These are phyloP conservation scores for Stomatorhinus ivindoensis DNA, from an alignment of 2,113 vertebrate species.

Conservation along the genomic window DNA sequence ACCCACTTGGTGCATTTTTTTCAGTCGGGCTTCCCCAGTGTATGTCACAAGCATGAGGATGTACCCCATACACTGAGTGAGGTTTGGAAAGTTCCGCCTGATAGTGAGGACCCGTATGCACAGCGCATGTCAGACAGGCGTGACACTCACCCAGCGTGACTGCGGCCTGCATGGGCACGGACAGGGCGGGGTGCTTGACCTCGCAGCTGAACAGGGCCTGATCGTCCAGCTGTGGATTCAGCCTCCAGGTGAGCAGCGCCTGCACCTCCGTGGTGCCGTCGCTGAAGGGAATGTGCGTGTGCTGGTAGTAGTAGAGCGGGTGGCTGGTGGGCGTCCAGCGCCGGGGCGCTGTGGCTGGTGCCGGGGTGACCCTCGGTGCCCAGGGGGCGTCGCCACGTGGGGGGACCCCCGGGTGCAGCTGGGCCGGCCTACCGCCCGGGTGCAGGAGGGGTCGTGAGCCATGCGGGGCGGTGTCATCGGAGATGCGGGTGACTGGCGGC, in stretches of 20 bases:
- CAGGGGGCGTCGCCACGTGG: conserved; percentile 25
- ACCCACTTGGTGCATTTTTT: background rate
- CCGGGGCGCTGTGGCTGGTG: conserved; percentile 81
- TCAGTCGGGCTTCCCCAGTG: background rate
- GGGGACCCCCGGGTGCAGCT: conserved; percentile 38
- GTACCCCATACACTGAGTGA: background rate
- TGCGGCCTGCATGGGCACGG: conserved; percentile 92
- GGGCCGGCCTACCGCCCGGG: conserved; percentile 38
- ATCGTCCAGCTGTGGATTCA: conserved; percentile 87
- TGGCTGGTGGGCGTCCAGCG: conserved; percentile 79
- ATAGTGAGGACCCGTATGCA: background rate
- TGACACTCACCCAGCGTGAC: conserved; percentile 79
- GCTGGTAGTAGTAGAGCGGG: conserved; percentile 77
- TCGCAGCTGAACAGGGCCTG: conserved; percentile 92
- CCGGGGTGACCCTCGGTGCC: conserved; percentile 35
- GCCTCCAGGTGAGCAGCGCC: conserved; percentile 82
- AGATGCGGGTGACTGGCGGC: conserved; percentile 65
- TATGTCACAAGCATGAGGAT: background rate
- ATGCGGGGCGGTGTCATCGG: conserved; percentile 80
- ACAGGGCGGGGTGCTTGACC: conserved; percentile 87
- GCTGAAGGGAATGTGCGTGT: conserved; percentile 58
- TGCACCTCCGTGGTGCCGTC: conserved; percentile 82
- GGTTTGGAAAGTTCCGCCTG: background rate
- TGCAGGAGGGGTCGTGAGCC: conserved; percentile 64
- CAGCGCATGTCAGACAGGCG: background rate